These are phyloP conservation scores for Hydra vulgaris DNA, from an alignment of 30 jellyfish, hydroid and myxozoan genomes.

Conservation along the genomic window DNA sequence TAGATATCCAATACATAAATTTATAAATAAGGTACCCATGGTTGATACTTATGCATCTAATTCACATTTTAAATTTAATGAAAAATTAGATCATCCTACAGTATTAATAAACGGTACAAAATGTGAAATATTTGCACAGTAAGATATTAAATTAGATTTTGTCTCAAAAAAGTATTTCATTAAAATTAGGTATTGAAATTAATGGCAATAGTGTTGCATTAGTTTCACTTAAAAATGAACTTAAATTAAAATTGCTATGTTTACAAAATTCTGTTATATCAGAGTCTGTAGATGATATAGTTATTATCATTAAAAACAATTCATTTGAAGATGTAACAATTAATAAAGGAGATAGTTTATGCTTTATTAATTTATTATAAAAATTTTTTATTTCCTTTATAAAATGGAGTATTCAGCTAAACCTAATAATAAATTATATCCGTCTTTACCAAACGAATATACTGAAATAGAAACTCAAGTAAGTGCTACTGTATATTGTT, in stretches of 20 bases:
- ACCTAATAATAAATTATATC: too few species aligned
- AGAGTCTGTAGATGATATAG: background rate
- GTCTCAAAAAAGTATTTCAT: background rate
- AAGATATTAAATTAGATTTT: background rate
- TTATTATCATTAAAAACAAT: background rate
- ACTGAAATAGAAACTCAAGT: background rate
- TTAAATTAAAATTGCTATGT: too few species aligned
- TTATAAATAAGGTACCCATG: too few species aligned
- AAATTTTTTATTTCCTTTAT: background rate
- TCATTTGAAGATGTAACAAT: background rate
- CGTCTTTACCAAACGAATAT: background rate
- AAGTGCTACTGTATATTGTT: background rate
- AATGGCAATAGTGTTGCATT: background rate
- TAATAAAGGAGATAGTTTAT: background rate
- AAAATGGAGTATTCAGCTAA: background rate
- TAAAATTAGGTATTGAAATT: background rate
- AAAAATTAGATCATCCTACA: background rate
- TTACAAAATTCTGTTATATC: background rate
- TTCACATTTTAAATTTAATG: too few species aligned
- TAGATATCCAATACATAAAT: too few species aligned
- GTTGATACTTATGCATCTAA: too few species aligned
- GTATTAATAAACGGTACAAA: background rate
- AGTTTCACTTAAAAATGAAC: background rate
- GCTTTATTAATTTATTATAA: background rate
- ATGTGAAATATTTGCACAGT: background rate